Conservation (phyloP, 2,797 vertebrate genomes). For the Gambusia yucatana region DNA sequence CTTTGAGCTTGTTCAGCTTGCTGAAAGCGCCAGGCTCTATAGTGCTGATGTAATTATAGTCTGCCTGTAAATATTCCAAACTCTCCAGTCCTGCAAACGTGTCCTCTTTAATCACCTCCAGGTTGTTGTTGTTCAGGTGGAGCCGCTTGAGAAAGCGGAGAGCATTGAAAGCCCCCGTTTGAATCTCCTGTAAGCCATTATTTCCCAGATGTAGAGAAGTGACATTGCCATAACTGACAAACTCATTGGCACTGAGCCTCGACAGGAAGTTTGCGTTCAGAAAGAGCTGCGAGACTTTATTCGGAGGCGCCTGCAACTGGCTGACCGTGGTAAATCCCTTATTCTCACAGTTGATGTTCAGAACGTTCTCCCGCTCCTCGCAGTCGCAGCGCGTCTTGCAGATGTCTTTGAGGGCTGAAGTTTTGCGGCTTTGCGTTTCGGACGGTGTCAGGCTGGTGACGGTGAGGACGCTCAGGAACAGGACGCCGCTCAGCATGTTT, state of each 20-base stretch:
- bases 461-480: conserved; percentile 93
- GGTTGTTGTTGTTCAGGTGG: conserved; percentile 97
- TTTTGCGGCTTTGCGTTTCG: conserved; percentile 93
- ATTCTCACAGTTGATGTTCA: conserved; percentile 98
- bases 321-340: conserved; percentile 95
- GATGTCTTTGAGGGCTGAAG: conserved; percentile 92
- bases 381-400: conserved; percentile 95
- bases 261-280: conserved; percentile 95
- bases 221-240: conserved; percentile 93
- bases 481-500: conserved; percentile 97
- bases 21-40: conserved; percentile 95
- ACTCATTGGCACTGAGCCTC: conserved; percentile 91
- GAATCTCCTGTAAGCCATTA: conserved; percentile 96
- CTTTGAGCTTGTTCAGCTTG: conserved; percentile 96
- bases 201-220: conserved; percentile 96
- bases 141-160: conserved; percentile 93
- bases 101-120: conserved; percentile 94
- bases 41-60: conserved; percentile 96
- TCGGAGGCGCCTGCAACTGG: conserved; percentile 90
- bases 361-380: conserved; percentile 93
- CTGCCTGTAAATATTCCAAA: conserved; percentile 96
- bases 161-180: conserved; percentile 90
- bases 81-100: conserved; percentile 93
- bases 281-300: conserved; percentile 95
- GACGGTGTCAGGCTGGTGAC: conserved; percentile 88